These are phyloP conservation scores for Diabrotica balteata DNA, from an alignment of 2,888 invertebrate genomes.

Conservation along the genomic window DNA sequence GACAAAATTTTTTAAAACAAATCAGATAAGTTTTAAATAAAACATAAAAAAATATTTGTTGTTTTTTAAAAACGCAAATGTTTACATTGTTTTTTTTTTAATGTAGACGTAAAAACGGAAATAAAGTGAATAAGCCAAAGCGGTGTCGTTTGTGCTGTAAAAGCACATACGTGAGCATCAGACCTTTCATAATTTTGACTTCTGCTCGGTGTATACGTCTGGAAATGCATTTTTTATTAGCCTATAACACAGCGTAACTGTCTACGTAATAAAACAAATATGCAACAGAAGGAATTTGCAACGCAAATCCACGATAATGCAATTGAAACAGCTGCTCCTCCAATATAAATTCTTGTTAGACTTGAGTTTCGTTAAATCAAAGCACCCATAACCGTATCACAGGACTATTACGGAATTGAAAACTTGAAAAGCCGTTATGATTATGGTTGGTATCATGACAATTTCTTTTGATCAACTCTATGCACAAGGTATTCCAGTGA, in stretches of 20 bases:
- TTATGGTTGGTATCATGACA: slow-evolving; percentile 5
- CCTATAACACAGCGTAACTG: slow-evolving; percentile 24
- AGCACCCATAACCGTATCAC: slow-evolving; percentile 14
- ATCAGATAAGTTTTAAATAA: too few relatives aligned
- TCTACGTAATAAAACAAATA: slow-evolving; percentile 36
- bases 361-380: slow-evolving; percentile 18
- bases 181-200: slow-evolving; percentile 8
- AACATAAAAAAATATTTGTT: too few relatives aligned
- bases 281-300: slow-evolving; percentile 42
- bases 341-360: slow-evolving; percentile 33
- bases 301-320: slow-evolving; percentile 42
- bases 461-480: slow-evolving; percentile 4
- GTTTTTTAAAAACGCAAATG: too few relatives aligned
- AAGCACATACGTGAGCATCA: slow-evolving; percentile 8
- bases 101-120: too few relatives aligned
- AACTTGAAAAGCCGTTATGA: slow-evolving; percentile 14
- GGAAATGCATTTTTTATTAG: slow-evolving; percentile 27
- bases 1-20: too few relatives aligned
- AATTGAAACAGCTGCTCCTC: slow-evolving; percentile 34
- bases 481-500: too few relatives aligned
- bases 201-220: slow-evolving; percentile 7
- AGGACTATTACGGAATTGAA: slow-evolving; percentile 15
- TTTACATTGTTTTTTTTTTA: too few relatives aligned
- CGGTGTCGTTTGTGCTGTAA: background rate
- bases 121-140: slow-evolving; percentile 5